These are phyloP conservation scores for Porites lobata DNA, from an alignment of 92 coral and sea anemone genomes.

Conservation along the genomic window DNA sequence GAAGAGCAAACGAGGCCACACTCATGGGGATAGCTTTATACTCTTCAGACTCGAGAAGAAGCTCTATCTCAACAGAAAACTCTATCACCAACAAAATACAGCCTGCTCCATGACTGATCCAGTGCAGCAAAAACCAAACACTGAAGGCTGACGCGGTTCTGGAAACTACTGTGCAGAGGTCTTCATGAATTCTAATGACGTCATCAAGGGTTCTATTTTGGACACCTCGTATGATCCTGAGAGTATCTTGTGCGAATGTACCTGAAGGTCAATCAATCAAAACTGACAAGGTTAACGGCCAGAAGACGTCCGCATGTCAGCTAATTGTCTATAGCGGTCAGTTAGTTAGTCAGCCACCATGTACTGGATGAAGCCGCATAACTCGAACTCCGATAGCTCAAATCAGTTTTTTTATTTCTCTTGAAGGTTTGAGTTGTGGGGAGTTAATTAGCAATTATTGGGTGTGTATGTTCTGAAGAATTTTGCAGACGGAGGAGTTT, in stretches of 20 bases:
- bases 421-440: too few relatives aligned
- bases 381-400: too few relatives aligned
- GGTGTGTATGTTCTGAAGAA: too few relatives aligned
- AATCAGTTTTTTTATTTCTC: too few relatives aligned
- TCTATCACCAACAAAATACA: constrained; percentile 58
- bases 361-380: too few relatives aligned
- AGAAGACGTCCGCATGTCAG: too few relatives aligned
- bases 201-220: constrained; percentile 37
- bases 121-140: constrained; percentile 79
- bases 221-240: constrained; percentile 35
- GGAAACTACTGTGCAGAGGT: constrained; percentile 72
- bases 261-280: constrained; percentile 2
- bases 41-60: background rate
- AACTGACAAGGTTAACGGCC: too few relatives aligned
- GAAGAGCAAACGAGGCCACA: constrained; percentile 35
- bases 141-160: constrained; percentile 76
- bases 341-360: too few relatives aligned
- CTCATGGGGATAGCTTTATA: background rate
- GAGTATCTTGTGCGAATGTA: constrained; percentile 41
- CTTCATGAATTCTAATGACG: constrained; percentile 65
- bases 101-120: constrained; percentile 73
- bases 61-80: constrained; percentile 51
- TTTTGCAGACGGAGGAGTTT: too few relatives aligned
- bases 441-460: too few relatives aligned
- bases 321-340: too few relatives aligned